phyloP scores from a whole-genome alignment of 2,797 vertebrate genomes.

The Bryconaethiops microstoma region DNA sequence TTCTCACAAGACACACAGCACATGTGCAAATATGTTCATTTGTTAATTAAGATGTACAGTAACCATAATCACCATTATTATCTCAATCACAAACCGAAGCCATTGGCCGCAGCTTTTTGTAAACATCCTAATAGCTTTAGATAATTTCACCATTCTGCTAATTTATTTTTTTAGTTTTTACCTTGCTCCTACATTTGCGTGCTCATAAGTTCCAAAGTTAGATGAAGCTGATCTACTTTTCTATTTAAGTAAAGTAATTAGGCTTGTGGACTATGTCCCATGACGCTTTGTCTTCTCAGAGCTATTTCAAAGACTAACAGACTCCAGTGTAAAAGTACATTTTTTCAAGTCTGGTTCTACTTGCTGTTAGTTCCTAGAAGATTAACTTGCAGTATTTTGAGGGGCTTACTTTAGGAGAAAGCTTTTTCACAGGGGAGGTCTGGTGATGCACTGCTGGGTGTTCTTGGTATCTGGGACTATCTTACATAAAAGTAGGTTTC shows the following conservation, averaged over 20 bases:
- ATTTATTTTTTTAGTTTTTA: constrained; percentile 18
- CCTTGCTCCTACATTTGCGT: constrained; percentile 24
- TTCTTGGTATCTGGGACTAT: constrained; percentile 33
- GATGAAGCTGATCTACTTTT: constrained; percentile 40
- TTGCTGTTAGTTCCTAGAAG: not conserved
- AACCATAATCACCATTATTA: constrained; percentile 33
- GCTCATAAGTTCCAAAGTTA: constrained; percentile 32
- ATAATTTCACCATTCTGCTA: constrained; percentile 41
- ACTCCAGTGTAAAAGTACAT: constrained; percentile 1
- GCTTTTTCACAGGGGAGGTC: not conserved
- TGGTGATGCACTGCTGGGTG: not conserved
- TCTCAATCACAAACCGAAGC: constrained; percentile 18
- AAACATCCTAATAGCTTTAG: not conserved
- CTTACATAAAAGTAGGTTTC: constrained; percentile 2
- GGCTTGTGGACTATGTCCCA: constrained; percentile 61
- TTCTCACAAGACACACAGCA: not conserved
- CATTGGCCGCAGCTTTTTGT: constrained; percentile 5
- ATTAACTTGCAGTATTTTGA: not conserved
- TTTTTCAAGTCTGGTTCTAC: constrained; percentile 17
- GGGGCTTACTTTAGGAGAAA: not conserved
- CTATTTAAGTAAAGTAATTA: constrained; percentile 50
- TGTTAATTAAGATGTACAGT: constrained; percentile 16
- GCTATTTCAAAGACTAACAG: constrained; percentile 47
- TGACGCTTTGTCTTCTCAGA: constrained; percentile 48
- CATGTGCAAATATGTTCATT: not conserved